These are phyloP conservation scores for Aphrophora alni DNA, from an alignment of 2,888 invertebrate genomes.

Conservation along the genomic window DNA sequence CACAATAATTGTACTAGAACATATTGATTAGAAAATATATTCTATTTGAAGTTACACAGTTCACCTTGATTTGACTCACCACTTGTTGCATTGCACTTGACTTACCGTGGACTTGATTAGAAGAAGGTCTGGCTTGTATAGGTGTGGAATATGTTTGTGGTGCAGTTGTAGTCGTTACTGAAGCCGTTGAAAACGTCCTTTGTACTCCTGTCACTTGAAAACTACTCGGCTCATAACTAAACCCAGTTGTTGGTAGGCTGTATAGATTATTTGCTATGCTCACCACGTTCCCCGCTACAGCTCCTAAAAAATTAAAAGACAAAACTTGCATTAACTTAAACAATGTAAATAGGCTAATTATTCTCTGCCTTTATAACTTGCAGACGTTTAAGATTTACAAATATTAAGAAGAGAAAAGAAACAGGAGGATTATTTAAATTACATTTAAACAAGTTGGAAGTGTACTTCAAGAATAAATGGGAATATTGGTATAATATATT, in stretches of 20 bases:
- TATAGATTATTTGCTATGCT: conserved; percentile 28
- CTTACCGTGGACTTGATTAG: conserved; percentile 10
- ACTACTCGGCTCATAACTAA: conserved; percentile 1
- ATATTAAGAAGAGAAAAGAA: too few species aligned
- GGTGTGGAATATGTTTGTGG: neutral
- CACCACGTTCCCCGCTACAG: conserved; percentile 17
- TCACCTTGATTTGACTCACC: neutral
- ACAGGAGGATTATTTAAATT: too few species aligned
- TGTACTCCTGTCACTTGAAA: conserved; percentile 2
- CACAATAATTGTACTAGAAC: too few species aligned
- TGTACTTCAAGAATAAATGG: too few species aligned
- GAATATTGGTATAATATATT: too few species aligned
- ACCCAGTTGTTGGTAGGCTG: conserved; percentile 27
- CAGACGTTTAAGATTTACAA: too few species aligned
- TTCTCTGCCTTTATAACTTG: too few species aligned
- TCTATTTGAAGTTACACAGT: too few species aligned
- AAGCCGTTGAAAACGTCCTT: conserved; percentile 23
- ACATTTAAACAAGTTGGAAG: too few species aligned
- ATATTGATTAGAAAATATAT: too few species aligned
- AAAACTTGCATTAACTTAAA: too few species aligned
- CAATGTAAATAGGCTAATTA: too few species aligned
- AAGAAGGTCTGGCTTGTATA: conserved; percentile 13
- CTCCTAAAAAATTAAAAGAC: neutral
- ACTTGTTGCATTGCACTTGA: neutral
- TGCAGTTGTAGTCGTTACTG: conserved; percentile 14